These are phyloP conservation scores for Caloenas nicobarica DNA, from an alignment of 2,113 vertebrate species.

Conservation along the genomic window DNA sequence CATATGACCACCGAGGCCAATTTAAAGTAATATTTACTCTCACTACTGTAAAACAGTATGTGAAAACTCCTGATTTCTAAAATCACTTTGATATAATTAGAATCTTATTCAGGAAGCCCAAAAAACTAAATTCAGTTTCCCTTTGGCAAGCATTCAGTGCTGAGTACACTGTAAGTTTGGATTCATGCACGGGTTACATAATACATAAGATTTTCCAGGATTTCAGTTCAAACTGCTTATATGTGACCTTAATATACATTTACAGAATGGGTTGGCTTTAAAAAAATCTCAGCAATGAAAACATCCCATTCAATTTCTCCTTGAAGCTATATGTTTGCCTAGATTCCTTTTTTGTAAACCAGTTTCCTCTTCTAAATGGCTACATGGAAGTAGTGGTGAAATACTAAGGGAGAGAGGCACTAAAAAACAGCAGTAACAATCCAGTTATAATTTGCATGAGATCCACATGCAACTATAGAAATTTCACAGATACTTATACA, in stretches of 20 bases:
- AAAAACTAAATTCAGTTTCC: constrained; percentile 3
- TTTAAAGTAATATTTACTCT: constrained; percentile 70
- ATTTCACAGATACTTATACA: constrained; percentile 66
- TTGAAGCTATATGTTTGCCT: not conserved
- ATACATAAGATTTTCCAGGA: not conserved
- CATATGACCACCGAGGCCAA: constrained; percentile 60
- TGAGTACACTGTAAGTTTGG: not conserved
- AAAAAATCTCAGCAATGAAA: constrained; percentile 36
- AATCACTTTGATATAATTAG: constrained; percentile 51
- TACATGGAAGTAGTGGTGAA: not conserved
- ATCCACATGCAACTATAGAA: constrained; percentile 56
- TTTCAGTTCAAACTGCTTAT: constrained; percentile 12
- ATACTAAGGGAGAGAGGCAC: not conserved
- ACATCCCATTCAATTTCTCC: constrained; percentile 43
- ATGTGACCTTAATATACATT: not conserved
- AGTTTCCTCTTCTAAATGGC: constrained; percentile 9
- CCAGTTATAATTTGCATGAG: constrained; percentile 53
- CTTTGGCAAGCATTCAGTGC: not conserved
- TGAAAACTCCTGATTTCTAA: constrained; percentile 38
- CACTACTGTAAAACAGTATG: constrained; percentile 51
- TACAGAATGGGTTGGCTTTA: constrained; percentile 21
- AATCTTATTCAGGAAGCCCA: constrained; percentile 40
- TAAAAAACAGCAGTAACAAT: constrained; percentile 37
- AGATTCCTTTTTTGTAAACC: not conserved
- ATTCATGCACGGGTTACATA: constrained; percentile 17